Evolutionary conservation across 2,888 invertebrate genomes (phyloP).

Genomic region (Amitus sp.): DNA sequence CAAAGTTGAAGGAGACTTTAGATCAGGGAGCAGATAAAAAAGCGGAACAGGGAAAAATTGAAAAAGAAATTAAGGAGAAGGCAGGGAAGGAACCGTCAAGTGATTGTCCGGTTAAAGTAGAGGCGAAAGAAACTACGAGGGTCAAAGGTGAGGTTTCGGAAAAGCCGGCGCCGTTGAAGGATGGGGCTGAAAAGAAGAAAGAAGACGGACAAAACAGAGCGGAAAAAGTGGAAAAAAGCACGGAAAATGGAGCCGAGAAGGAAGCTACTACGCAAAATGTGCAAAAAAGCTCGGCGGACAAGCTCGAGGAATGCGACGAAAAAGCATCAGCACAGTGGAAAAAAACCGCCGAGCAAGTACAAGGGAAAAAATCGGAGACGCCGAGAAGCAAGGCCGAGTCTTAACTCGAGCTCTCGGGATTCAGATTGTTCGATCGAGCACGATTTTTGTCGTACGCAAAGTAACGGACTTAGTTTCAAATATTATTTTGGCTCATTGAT

Average conservation of each 20-base stretch:
- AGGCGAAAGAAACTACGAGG: conserved; percentile 13
- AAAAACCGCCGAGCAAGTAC: conserved; percentile 48
- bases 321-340: conserved; percentile 26
- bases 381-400: conserved; percentile 55
- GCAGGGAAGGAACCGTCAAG: conserved; percentile 4
- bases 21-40: conserved; percentile 18
- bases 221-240: conserved; percentile 6
- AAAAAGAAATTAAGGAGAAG: neutral
- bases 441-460: conserved; percentile 4
- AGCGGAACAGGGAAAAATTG: conserved; percentile 6
- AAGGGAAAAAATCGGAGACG: conserved; percentile 52
- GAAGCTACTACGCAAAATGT: too few relatives aligned
- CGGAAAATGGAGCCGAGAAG: conserved; percentile 10
- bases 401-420: conserved; percentile 43
- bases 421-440: neutral
- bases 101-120: too few relatives aligned
- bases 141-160: conserved; percentile 38
- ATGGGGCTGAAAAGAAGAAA: conserved; percentile 17
- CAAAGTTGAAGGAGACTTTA: neutral
- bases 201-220: neutral
- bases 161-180: conserved; percentile 3
- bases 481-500: too few relatives aligned
- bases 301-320: conserved; percentile 36
- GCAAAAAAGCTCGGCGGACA: conserved; percentile 22
- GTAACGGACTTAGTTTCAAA: neutral